Base-by-base conservation (phyloP, 2,888 invertebrate species). In the Brachypalpus laphriformis region DNA sequence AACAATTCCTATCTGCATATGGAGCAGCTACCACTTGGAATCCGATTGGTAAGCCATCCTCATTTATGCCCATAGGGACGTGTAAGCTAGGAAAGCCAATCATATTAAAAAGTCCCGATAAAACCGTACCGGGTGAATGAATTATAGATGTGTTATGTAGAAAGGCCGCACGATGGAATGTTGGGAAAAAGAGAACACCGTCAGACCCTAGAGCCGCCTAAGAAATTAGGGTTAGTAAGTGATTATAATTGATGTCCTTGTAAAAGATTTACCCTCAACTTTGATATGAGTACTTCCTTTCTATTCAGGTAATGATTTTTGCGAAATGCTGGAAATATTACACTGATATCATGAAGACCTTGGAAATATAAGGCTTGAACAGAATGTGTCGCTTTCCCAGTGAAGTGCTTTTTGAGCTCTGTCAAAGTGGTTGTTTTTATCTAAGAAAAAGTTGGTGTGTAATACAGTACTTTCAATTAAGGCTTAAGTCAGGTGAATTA, bases 11-110 rank as follows among this genome's bases (percentile, higher is more conserved):
- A 91, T 98, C 98, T 89, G 96, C 95, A 90, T 95, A 93, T 11
- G 95, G 95, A 0, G 94, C 95, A 0, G 96, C 96, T 63, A 97
- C 87, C 16, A 97, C 95, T 93, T 97, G 97, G 75, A 97, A 91
- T 5, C 96, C 96, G 37, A 96, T 90, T 0, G 97, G 97, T 87
- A 97, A 89, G 0, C 96, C 95, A 22, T 93, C 89, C 2, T 89
- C 88, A 86, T 93, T 93, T 0, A 95, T 89, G 0, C 96, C 96
- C 91, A 94, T 92, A 2, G 97, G 96, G 56, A 96, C 94, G 83
- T 95, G 94, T 1, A 96, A 95, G 16, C 95, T 94, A 7, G 97
- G 97, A 88, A 96, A 92, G 0, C 95, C 96, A 8, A 97, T 92
- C 9, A 95, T 92, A 76, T 91, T 91, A 61, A 90, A 91, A 11